A percentile compares a stretch with the other conserved stretches of the same genome.
Conservation (phyloP, 2,888 invertebrate genomes). For the Luperina testacea region DNA sequence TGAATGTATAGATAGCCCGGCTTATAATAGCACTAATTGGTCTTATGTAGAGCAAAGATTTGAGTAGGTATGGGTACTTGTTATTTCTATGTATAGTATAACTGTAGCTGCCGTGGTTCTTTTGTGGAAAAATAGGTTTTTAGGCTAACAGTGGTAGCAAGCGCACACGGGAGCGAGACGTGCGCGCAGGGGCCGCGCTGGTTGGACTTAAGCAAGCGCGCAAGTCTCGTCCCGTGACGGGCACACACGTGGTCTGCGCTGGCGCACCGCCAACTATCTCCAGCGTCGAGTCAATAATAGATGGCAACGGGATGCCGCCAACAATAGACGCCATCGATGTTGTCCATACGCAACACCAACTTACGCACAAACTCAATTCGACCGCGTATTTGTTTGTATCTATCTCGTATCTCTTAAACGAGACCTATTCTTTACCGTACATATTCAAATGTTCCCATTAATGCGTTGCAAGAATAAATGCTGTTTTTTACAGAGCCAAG, state of each 20-base stretch:
- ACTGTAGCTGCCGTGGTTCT: slow-evolving; percentile 40
- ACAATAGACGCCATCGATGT: slow-evolving; percentile 87
- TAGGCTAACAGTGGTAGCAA: slow-evolving; percentile 65
- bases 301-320: slow-evolving; percentile 89
- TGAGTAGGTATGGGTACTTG: slow-evolving; percentile 25
- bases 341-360: slow-evolving; percentile 68
- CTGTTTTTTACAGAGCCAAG: slow-evolving; percentile 7
- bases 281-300: slow-evolving; percentile 90
- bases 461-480: background rate
- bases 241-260: slow-evolving; percentile 87
- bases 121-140: slow-evolving; percentile 67
- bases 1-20: background rate
- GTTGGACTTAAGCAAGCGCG: slow-evolving; percentile 70
- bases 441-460: background rate
- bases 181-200: slow-evolving; percentile 71
- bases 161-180: slow-evolving; percentile 67
- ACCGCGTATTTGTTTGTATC: slow-evolving; percentile 46
- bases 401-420: slow-evolving; percentile 25
- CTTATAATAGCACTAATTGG: slow-evolving; percentile 29
- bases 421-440: slow-evolving; percentile 21
- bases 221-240: slow-evolving; percentile 86
- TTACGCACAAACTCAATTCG: slow-evolving; percentile 59
- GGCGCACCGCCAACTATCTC: slow-evolving; percentile 89
- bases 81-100: slow-evolving; percentile 39
- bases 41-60: slow-evolving; percentile 23